Base-by-base conservation (phyloP, 2,888 invertebrate species). In the Apotomis turbidana region DNA sequence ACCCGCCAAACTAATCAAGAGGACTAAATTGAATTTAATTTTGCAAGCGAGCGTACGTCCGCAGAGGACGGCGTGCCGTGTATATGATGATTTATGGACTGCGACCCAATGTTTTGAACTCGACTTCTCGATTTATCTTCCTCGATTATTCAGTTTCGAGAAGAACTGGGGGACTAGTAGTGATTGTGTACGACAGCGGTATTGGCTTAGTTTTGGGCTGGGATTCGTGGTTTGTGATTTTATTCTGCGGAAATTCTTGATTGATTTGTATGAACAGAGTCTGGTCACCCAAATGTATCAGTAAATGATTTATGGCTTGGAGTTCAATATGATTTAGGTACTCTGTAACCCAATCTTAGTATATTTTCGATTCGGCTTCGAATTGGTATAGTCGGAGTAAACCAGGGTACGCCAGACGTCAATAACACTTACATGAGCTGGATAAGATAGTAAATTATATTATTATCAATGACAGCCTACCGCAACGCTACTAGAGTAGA, bases 1-100 rank as follows among this genome's bases (percentile, higher is more conserved):
- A 81, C 77, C 80, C 82, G 80, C 83, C 81, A 84, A 89, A 87
- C 87, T 89, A 90, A 90, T 90, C 89, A 89, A 89, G 86, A 80
- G 83, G 81, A 83, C 85, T 88, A 87, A 90, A 90, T 90, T 90
- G 89, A 89, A 90, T 90, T 89, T 88, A 89, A 90, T 90, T 88
- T 90, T 89, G 87, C 87, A 86, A 77, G 84, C 84, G 83, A 76
- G 81, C 82, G 78, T 76, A 78, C 76, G 75, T 70, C 77, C 80
- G 71, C 75, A 69, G 80, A 76, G 68, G 66, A 73, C 77, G 78
- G 81, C 79, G 78, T 55, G 59, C 68, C 63, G 68, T 73, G 76
- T 75, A 75, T 75, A 75, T 75, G 74, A 76, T 76, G 76, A 76
- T 76, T 76, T 75, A 76, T 72, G 71, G 63, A 68, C 71, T 71